A percentile compares a stretch with the other conserved stretches of the same genome.
These are phyloP conservation scores for Anthopleura sola DNA, from an alignment of 64 coral and sea anemone genomes.

Conservation along the genomic window DNA sequence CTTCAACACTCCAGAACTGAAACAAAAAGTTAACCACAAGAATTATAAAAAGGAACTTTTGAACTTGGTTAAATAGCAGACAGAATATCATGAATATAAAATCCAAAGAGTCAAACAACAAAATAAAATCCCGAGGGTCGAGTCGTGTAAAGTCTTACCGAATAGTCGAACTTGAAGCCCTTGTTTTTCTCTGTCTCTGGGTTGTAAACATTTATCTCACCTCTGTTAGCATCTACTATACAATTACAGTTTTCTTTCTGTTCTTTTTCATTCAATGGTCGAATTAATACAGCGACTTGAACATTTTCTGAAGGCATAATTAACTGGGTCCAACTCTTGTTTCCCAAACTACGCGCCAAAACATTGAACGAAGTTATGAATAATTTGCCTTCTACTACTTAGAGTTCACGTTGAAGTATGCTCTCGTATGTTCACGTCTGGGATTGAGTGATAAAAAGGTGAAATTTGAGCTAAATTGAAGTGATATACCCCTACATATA, in stretches of 20 bases:
- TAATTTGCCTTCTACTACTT: not conserved
- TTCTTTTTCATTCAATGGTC: constrained; percentile 39
- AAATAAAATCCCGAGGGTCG: not conserved
- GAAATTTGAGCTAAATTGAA: not conserved
- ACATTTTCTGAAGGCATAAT: constrained; percentile 45
- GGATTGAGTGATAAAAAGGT: not conserved
- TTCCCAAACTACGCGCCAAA: constrained; percentile 57
- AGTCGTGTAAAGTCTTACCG: constrained; percentile 9
- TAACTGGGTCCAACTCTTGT: not conserved
- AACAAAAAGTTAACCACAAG: not conserved
- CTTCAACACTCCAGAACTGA: not conserved
- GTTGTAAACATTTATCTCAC: constrained; percentile 43
- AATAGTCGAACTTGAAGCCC: constrained; percentile 49
- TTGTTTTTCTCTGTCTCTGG: constrained; percentile 34
- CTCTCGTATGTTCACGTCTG: not conserved
- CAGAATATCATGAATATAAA: not conserved
- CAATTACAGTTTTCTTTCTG: constrained; percentile 7
- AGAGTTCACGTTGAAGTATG: not conserved
- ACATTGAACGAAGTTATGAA: constrained; percentile 15
- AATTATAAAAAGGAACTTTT: not conserved
- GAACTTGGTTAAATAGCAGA: not conserved
- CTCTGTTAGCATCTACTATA: constrained; percentile 29
- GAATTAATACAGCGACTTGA: constrained; percentile 36
- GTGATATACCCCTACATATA: constrained; percentile 4
- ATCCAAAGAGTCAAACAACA: not conserved